Conservation (phyloP, 2,113 vertebrate species). For the Polyodon spathula region DNA sequence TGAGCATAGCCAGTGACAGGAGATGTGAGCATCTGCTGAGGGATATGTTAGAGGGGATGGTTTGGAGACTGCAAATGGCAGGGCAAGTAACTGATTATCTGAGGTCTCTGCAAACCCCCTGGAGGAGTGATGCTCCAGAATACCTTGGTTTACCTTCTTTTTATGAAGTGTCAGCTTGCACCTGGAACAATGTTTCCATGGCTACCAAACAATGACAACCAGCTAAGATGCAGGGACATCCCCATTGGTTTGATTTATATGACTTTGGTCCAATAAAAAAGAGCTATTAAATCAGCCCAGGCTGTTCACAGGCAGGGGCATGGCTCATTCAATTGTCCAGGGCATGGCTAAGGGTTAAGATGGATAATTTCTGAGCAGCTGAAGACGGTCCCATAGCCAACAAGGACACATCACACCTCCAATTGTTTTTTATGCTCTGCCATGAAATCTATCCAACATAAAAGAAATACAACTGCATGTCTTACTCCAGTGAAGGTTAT, state of each 20-base stretch:
- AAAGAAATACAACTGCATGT: slow-evolving; percentile 86
- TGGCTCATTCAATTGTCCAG: slow-evolving; percentile 76
- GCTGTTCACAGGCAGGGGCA: slow-evolving; percentile 71
- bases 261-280: slow-evolving; percentile 69
- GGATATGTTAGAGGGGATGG: slow-evolving; percentile 7
- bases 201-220: slow-evolving; percentile 69
- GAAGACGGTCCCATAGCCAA: slow-evolving; percentile 55
- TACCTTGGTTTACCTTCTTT: slow-evolving; percentile 64
- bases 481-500: slow-evolving; percentile 98
- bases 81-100: slow-evolving; percentile 58
- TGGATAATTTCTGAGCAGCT: slow-evolving; percentile 61
- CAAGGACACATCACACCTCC: slow-evolving; percentile 85
- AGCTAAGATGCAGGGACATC: slow-evolving; percentile 61
- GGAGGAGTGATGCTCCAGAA: slow-evolving; percentile 59
- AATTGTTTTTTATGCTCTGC: slow-evolving; percentile 82
- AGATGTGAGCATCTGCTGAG: too few relatives aligned
- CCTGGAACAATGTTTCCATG: slow-evolving; percentile 72
- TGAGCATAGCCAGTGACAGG: too few relatives aligned
- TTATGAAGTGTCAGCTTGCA: slow-evolving; percentile 49
- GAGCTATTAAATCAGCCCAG: slow-evolving; percentile 73
- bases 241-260: slow-evolving; percentile 75
- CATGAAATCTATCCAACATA: slow-evolving; percentile 98
- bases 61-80: slow-evolving; percentile 69
- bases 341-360: slow-evolving; percentile 67
- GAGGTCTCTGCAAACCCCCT: slow-evolving; percentile 28